A percentile compares a stretch with the other conserved stretches of the same genome.
Conservation (phyloP, 2,888 invertebrate species). For the Serrognathus titanus region DNA sequence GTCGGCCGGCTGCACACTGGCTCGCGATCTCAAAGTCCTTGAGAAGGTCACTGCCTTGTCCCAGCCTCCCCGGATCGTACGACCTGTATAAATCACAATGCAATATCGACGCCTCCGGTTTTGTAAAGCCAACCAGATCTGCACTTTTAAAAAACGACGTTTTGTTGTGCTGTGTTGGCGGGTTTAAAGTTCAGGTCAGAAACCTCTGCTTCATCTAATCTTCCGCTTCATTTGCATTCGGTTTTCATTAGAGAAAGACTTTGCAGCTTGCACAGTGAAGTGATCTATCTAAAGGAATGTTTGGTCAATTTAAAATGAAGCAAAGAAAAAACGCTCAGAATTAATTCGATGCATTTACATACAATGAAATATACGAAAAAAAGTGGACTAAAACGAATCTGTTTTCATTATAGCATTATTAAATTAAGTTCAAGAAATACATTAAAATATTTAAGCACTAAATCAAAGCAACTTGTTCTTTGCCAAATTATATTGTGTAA, state of each 20-base stretch:
- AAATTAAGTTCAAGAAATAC: no score
- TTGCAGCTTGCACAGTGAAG: no score
- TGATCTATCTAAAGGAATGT: no score
- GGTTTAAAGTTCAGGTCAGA: conserved; percentile 20
- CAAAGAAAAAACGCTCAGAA: no score
- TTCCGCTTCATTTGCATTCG: conserved; percentile 9
- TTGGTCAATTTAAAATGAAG: no score
- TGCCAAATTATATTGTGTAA: no score
- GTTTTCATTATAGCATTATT: no score
- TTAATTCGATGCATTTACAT: no score
- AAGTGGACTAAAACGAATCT: no score
- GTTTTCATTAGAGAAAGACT: background rate
- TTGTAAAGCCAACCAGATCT: conserved; percentile 31
- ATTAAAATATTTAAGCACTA: no score
- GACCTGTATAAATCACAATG: conserved; percentile 39
- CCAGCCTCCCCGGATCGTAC: conserved; percentile 34
- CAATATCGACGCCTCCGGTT: conserved; percentile 39
- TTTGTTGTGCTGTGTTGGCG: conserved; percentile 16
- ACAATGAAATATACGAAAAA: no score
- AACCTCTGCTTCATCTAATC: conserved; percentile 13
- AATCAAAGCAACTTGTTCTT: no score
- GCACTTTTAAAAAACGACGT: conserved; percentile 21
- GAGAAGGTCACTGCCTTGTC: conserved; percentile 48
- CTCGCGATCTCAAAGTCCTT: conserved; percentile 39
- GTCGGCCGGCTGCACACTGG: conserved; percentile 24